These are phyloP conservation scores for Hylomyscus alleni DNA, from an alignment of 2,797 vertebrate species.

Conservation along the genomic window DNA sequence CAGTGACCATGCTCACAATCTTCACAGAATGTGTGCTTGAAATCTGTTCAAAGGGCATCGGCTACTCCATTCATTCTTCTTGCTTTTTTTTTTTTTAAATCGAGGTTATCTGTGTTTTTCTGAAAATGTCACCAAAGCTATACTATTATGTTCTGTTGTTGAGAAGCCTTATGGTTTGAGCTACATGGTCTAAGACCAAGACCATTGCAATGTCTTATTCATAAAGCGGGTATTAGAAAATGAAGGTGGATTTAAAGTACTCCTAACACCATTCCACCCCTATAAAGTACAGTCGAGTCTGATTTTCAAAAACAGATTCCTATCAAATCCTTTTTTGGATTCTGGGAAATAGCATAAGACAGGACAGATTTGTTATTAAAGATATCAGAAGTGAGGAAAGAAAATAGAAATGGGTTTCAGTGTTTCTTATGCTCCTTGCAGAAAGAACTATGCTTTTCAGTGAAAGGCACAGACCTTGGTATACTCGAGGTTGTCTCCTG, in stretches of 20 bases:
- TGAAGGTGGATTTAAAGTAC: neutral
- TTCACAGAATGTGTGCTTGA: slow-evolving; percentile 9
- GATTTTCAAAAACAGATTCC: neutral
- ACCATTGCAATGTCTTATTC: neutral
- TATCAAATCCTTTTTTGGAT: neutral
- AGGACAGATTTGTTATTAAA: neutral
- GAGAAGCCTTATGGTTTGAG: neutral
- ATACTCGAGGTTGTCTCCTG: neutral
- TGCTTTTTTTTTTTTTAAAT: slow-evolving; percentile 20
- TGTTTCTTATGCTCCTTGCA: neutral
- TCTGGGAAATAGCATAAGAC: neutral
- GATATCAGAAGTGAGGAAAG: neutral
- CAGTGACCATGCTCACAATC: neutral
- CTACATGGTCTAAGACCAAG: neutral
- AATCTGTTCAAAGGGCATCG: neutral
- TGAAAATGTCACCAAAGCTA: neutral
- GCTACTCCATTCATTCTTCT: neutral
- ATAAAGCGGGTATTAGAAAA: neutral
- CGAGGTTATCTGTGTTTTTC: neutral
- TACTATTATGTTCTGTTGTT: neutral
- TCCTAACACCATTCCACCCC: neutral
- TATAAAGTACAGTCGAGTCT: neutral
- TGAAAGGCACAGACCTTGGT: neutral
- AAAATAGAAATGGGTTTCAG: neutral
- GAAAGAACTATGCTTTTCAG: neutral